Conservation (phyloP, 2,888 invertebrate genomes). For the Reticulitermes lucifugus region DNA sequence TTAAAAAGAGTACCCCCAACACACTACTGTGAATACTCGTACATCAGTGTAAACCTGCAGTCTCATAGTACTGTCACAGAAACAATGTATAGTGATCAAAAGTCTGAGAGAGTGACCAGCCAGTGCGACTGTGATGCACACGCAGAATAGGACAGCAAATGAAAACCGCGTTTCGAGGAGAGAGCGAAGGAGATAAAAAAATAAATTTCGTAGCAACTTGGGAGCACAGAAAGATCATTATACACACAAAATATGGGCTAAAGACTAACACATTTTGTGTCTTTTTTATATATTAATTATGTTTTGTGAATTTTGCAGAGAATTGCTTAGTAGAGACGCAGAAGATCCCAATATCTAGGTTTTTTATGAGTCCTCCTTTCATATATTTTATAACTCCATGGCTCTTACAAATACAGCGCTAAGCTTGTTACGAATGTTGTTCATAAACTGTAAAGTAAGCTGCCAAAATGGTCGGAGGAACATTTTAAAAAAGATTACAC, state of each 20-base stretch:
- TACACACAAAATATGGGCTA: constrained; percentile 39
- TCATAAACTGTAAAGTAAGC: constrained; percentile 39
- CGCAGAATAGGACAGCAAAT: constrained; percentile 5
- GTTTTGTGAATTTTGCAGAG: constrained; percentile 37
- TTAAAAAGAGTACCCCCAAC: too few relatives aligned
- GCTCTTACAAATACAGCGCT: constrained; percentile 33
- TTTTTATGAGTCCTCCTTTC: constrained; percentile 16
- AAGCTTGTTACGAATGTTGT: constrained; percentile 32
- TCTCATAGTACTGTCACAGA: too few relatives aligned
- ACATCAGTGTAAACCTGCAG: too few relatives aligned
- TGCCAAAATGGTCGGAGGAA: constrained; percentile 31
- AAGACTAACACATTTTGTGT: neutral
- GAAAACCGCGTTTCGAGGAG: constrained; percentile 3
- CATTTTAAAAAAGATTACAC: constrained; percentile 41
- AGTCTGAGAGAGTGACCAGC: too few relatives aligned
- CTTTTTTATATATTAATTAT: constrained; percentile 37
- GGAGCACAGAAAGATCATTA: constrained; percentile 32
- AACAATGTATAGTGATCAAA: too few relatives aligned
- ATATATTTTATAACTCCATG: constrained; percentile 28
- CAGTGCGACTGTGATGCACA: neutral
- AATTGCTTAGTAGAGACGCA: constrained; percentile 33
- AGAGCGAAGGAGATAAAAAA: neutral
- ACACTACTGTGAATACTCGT: too few relatives aligned
- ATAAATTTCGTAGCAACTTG: constrained; percentile 25
- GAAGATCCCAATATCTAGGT: constrained; percentile 27